Conservation (phyloP, 2,888 invertebrate species). For the Thyatira batis region DNA sequence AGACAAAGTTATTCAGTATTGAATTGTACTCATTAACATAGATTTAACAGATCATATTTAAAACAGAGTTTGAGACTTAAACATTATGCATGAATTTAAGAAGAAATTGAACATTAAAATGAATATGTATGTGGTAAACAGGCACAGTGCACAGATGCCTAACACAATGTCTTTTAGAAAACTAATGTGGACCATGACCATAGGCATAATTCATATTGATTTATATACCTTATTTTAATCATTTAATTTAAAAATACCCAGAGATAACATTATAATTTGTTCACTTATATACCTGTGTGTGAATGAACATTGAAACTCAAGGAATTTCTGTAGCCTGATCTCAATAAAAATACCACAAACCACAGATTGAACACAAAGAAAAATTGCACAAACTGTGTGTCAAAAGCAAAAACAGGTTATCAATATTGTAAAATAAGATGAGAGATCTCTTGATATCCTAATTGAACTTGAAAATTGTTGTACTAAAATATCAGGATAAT, state of each 20-base stretch:
- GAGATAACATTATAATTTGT: not conserved
- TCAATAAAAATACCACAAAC: conserved; percentile 10
- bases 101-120: not conserved
- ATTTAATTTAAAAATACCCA: too few species aligned
- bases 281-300: not conserved
- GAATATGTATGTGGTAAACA: too few species aligned
- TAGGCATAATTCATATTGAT: too few species aligned
- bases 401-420: not conserved
- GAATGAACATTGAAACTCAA: conserved; percentile 18
- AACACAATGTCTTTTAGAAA: too few species aligned
- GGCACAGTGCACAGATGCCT: too few species aligned
- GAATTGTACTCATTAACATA: not conserved
- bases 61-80: too few species aligned
- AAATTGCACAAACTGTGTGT: conserved; percentile 3
- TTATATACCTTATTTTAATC: too few species aligned
- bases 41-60: not conserved
- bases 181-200: not conserved
- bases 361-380: conserved; percentile 13
- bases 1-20: not conserved
- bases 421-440: not conserved
- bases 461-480: conserved; percentile 9
- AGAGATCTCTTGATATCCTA: too few species aligned
- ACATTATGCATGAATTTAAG: not conserved
- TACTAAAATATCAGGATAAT: conserved; percentile 35
- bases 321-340: conserved; percentile 13